Conservation (phyloP, 2,888 invertebrate species). For the Drosophila kanekoi region DNA sequence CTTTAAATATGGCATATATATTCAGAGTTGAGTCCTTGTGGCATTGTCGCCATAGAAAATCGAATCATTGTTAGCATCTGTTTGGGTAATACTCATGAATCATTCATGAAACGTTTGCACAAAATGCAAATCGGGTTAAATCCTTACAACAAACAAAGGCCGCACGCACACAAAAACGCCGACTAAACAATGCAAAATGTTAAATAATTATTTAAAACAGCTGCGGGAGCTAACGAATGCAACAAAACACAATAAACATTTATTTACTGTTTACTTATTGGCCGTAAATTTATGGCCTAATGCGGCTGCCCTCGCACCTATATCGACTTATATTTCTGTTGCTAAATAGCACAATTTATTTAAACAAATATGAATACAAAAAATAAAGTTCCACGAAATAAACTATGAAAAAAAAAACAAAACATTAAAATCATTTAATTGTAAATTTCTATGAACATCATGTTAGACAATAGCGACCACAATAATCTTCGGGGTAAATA, state of each 20-base stretch:
- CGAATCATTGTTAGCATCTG: conserved; percentile 70
- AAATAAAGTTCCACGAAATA: too few relatives aligned
- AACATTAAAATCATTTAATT: not conserved
- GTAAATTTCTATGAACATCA: conserved; percentile 2
- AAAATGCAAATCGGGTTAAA: conserved; percentile 76
- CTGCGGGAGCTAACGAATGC: conserved; percentile 39
- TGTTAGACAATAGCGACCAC: conserved; percentile 5
- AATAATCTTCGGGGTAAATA: conserved; percentile 43
- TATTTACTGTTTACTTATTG: conserved; percentile 76
- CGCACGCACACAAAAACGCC: conserved; percentile 48
- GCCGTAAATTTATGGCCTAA: conserved; percentile 71
- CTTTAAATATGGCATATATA: conserved; percentile 22
- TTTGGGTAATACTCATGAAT: conserved; percentile 67
- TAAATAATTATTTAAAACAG: conserved; percentile 74
- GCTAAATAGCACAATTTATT: not conserved
- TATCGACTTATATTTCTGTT: not conserved
- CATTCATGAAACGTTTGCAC: conserved; percentile 76
- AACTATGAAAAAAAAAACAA: not conserved
- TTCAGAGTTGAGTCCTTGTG: conserved; percentile 25
- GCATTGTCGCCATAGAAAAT: conserved; percentile 41
- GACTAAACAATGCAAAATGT: conserved; percentile 78
- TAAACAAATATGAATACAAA: not conserved
- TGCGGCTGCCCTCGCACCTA: conserved; percentile 52
- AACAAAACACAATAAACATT: conserved; percentile 55
- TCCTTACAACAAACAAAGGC: conserved; percentile 72